These are phyloP conservation scores for Camarhynchus parvulus DNA, from an alignment of 2,113 vertebrate species.

Conservation along the genomic window DNA sequence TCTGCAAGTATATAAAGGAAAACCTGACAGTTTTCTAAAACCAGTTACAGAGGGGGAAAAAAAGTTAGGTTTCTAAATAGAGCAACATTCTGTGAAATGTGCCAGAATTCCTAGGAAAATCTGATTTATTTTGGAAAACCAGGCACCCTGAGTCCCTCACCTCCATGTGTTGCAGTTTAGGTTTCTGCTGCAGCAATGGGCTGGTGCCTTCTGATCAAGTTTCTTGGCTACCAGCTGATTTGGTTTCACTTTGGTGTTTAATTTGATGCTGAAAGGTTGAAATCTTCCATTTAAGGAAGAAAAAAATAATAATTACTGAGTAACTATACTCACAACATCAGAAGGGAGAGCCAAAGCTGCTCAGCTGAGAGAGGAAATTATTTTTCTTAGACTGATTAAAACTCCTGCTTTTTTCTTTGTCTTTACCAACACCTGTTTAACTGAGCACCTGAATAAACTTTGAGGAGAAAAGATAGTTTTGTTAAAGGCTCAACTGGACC, in stretches of 20 bases:
- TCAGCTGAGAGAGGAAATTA: neutral
- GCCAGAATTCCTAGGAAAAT: neutral
- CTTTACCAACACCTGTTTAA: conserved; percentile 21
- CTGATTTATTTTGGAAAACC: neutral
- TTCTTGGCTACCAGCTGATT: neutral
- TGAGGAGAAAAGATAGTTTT: neutral
- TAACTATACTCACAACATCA: neutral
- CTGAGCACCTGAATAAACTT: conserved; percentile 44
- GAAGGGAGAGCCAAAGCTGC: neutral
- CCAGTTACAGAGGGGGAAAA: neutral
- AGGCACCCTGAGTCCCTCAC: neutral
- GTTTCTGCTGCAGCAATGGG: neutral
- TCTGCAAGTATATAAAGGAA: neutral
- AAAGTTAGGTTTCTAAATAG: neutral
- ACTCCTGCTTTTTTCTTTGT: neutral
- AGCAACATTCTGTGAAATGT: neutral
- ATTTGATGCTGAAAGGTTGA: neutral
- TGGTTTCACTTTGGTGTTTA: neutral
- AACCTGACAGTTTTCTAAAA: neutral
- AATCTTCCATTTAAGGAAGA: neutral
- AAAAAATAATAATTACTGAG: neutral
- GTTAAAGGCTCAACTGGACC: neutral
- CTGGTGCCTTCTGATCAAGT: neutral
- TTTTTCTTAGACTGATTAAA: conserved; percentile 20
- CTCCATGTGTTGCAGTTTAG: neutral